Evolutionary conservation across 2,797 vertebrate genomes (phyloP).

Genomic region (Hafferia zeledoni): DNA sequence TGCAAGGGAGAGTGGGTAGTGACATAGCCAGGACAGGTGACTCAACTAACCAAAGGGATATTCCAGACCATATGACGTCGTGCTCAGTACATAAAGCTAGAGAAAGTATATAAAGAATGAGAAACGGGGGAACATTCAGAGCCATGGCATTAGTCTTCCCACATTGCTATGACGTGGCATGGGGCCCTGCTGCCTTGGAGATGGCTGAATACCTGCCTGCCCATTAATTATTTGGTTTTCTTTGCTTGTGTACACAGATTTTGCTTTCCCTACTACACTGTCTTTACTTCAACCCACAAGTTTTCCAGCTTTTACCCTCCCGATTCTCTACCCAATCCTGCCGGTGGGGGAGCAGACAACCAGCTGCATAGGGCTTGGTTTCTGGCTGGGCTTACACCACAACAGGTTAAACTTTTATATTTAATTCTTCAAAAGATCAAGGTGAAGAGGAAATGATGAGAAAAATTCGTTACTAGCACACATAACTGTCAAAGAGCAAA

Average conservation of each 20-base stretch:
- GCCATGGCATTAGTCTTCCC: not conserved
- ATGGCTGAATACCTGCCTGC: not conserved
- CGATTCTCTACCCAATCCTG: not conserved
- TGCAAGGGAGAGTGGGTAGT: not conserved
- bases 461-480: not conserved
- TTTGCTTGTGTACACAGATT: not conserved
- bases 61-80: not conserved
- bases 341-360: not conserved
- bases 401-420: not conserved
- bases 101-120: not conserved
- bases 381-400: not conserved
- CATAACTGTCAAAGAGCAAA: not conserved
- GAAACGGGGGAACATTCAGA: not conserved
- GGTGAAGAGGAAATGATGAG: accelerated
- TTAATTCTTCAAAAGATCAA: not conserved
- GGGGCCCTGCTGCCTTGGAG: not conserved
- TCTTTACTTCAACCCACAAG: not conserved
- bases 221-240: not conserved
- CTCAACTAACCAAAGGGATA: not conserved
- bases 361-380: not conserved
- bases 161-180: not conserved
- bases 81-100: not conserved
- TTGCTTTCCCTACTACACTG: not conserved
- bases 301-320: not conserved
- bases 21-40: not conserved